phyloP scores from a whole-genome alignment of 2,888 invertebrate species.

The Rutpela maculata region DNA sequence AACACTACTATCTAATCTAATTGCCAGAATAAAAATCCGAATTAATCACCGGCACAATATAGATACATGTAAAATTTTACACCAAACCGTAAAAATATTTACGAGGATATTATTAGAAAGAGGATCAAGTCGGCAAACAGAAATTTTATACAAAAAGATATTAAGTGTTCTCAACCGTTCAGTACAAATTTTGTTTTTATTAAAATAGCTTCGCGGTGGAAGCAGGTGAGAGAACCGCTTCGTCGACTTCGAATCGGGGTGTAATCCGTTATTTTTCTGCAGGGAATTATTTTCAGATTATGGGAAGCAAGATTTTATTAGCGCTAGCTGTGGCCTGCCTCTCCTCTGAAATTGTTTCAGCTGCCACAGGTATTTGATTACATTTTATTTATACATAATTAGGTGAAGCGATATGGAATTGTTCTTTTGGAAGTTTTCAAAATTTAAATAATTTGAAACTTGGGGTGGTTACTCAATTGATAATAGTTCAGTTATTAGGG shows the following conservation, averaged over 20 bases:
- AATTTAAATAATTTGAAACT: too few species aligned
- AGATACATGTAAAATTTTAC: slow-evolving; percentile 6
- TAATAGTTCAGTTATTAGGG: too few species aligned
- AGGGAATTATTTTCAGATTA: slow-evolving; percentile 26
- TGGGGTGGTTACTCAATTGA: too few species aligned
- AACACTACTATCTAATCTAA: slow-evolving; percentile 16
- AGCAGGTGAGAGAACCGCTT: slow-evolving; percentile 16
- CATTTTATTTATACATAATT: not conserved
- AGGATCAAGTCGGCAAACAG: slow-evolving; percentile 26
- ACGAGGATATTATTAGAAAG: slow-evolving; percentile 17
- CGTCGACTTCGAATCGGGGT: not conserved
- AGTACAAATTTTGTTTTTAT: slow-evolving; percentile 13
- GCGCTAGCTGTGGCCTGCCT: slow-evolving; percentile 8
- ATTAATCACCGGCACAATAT: slow-evolving; percentile 4
- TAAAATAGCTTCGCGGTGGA: not conserved
- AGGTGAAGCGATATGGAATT: too few species aligned
- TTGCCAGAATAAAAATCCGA: slow-evolving; percentile 17
- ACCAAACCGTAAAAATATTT: slow-evolving; percentile 8
- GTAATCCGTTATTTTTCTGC: not conserved
- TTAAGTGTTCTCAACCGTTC: not conserved
- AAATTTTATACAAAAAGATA: slow-evolving; percentile 17
- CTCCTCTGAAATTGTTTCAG: slow-evolving; percentile 23
- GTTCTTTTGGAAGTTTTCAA: too few species aligned
- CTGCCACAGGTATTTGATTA: slow-evolving; percentile 35
- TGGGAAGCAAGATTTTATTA: slow-evolving; percentile 11